A percentile compares a stretch with the other conserved stretches of the same genome.
These are phyloP conservation scores for Platichthys flesus DNA, from an alignment of 2,113 vertebrate genomes.

Conservation along the genomic window DNA sequence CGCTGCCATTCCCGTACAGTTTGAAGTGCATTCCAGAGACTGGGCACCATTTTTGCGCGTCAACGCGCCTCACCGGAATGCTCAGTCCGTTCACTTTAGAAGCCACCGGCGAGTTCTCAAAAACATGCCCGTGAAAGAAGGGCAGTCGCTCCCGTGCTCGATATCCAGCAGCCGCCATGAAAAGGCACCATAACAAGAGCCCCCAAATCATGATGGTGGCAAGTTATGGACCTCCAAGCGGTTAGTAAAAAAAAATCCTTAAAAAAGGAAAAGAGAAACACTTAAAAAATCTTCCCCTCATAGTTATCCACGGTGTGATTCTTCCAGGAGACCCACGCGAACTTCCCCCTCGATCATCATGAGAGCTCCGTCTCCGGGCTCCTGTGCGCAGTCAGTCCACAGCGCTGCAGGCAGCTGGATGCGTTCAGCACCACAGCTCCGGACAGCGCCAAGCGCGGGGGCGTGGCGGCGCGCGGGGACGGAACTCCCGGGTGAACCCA, in stretches of 20 bases:
- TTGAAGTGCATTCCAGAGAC: conserved; percentile 81
- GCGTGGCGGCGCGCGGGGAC: conserved; percentile 74
- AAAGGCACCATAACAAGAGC: conserved; percentile 74
- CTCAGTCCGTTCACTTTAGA: conserved; percentile 87
- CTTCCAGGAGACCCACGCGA: conserved; percentile 42
- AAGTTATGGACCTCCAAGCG: conserved; percentile 64
- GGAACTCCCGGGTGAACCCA: conserved; percentile 72
- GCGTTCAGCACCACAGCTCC: conserved; percentile 75
- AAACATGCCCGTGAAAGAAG: conserved; percentile 86
- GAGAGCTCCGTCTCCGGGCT: conserved; percentile 32
- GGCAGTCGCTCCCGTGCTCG: conserved; percentile 72
- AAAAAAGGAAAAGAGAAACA: conserved; percentile 46
- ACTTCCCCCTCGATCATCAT: conserved; percentile 60
- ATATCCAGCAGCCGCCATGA: conserved; percentile 70
- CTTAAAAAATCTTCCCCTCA: conserved; percentile 42
- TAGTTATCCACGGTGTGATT: conserved; percentile 48
- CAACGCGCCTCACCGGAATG: conserved; percentile 84
- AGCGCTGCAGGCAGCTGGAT: conserved; percentile 66
- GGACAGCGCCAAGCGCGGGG: conserved; percentile 82
- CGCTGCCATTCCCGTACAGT: conserved; percentile 84
- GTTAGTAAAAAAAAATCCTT: conserved; percentile 37
- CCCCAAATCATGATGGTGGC: conserved; percentile 78
- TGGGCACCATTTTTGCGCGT: conserved; percentile 86
- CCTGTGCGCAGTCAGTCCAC: conserved; percentile 33
- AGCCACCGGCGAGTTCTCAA: conserved; percentile 87